phyloP scores from a whole-genome alignment of 2,113 vertebrate species.

The Dasyornis broadbenti region DNA sequence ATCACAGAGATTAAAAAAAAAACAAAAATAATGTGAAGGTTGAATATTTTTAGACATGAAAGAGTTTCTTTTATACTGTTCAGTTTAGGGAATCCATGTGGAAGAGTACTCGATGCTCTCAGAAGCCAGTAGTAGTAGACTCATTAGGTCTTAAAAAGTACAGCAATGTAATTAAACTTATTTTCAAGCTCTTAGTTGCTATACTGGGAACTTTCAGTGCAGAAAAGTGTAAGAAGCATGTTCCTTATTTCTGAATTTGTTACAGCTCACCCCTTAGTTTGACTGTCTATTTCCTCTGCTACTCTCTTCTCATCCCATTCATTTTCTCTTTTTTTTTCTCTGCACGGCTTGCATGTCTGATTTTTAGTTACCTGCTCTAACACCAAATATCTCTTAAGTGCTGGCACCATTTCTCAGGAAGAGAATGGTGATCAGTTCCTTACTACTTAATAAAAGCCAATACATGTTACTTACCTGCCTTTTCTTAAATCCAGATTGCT shows the following conservation, averaged over 20 bases:
- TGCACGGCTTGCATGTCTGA: not conserved
- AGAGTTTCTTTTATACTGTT: not conserved
- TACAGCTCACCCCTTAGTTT: not conserved
- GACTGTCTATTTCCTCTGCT: not conserved
- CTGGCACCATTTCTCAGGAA: not conserved
- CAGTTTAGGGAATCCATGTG: not conserved
- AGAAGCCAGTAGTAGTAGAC: not conserved
- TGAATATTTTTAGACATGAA: not conserved
- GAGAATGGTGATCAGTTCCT: not conserved
- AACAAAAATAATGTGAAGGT: not conserved
- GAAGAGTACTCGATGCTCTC: not conserved
- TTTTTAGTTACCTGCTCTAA: not conserved
- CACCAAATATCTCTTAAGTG: not conserved
- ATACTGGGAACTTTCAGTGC: not conserved
- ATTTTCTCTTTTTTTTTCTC: not conserved
- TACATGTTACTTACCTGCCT: not conserved
- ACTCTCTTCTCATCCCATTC: not conserved
- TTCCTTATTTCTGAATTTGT: not conserved
- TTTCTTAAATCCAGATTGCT: not conserved
- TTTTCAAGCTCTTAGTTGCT: not conserved
- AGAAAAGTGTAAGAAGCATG: not conserved
- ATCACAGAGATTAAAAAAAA: not conserved
- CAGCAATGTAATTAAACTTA: not conserved
- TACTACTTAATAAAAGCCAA: not conserved
- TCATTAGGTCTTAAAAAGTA: not conserved